Base-by-base conservation (phyloP, 2,888 invertebrate genomes). In the Drosophila hawaiiensis region DNA sequence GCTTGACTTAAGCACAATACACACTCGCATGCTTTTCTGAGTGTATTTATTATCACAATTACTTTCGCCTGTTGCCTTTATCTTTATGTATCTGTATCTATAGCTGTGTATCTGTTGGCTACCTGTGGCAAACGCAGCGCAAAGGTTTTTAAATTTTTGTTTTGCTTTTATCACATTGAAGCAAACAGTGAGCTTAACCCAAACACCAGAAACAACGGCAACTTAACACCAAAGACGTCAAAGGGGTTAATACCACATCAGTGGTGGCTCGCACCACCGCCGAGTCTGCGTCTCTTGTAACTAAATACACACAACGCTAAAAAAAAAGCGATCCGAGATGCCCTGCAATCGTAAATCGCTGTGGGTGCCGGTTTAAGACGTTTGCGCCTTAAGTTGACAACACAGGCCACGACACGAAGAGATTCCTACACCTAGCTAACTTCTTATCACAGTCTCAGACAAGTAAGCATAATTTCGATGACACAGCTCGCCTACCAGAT, bases 151-250 rank as follows among this genome's bases (percentile, higher is more conserved):
- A n/a, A n/a, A n/a, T n/a, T 25, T 47, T 6, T 7, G 2, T 14
- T 47, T 14, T 16, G 4, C 2, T 47, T 89, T 84, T 84, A 89
- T 89, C 88, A 80, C 81, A 73, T 72, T 64, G 64, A 61, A 67
- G 82, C 90, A 85, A 85, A 85, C 85, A 85, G 73, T 72, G 82
- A 78, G 92, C 92, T 91, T 91, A 91, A 91, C 91, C 91, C 86
- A 86, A 88, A 91, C 91, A 91, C 84, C 91, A 90, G 71, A 43
- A 59, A 59, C 76, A 88, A 88, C 77, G 90, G 80, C 81, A 85
- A 82, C 78, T 91, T 91, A 89, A 91, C 84, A 83, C 87, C 87
- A 78, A 77, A 84, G 71, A 89, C 87, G 89, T 77, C 90, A 89
- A 47, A 86, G 84, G 82, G 89, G 84, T 90, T 91, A 90, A 88